Percentiles rank a stretch among this genome's conserved stretches.
phyloP scores from a whole-genome alignment of 2,797 vertebrate species.

The Chelonia mydas region DNA sequence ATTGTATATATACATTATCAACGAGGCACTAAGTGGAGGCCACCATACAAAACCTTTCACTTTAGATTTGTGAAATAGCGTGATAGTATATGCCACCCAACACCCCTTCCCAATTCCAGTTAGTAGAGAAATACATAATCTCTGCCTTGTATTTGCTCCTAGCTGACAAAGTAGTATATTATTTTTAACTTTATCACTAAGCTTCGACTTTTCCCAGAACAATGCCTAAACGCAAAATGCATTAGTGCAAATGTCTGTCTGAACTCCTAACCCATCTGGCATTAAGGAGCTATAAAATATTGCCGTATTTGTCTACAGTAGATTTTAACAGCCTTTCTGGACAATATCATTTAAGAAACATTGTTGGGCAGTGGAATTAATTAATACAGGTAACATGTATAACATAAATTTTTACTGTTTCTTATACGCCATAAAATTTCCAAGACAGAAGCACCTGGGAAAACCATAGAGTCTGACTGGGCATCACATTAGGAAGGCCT shows the following conservation, averaged over 20 bases:
- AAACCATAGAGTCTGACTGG: constrained; percentile 56
- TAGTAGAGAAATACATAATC: neutral
- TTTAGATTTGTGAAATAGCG: neutral
- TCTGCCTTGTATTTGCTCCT: constrained; percentile 21
- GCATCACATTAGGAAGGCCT: constrained; percentile 68
- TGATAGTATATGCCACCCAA: neutral
- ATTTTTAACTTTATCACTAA: constrained; percentile 51
- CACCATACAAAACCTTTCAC: neutral
- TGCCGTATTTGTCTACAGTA: constrained; percentile 20
- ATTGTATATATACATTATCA: constrained; percentile 51
- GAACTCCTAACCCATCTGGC: constrained; percentile 66
- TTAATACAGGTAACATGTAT: constrained; percentile 68
- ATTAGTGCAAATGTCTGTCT: constrained; percentile 63
- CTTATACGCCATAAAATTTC: constrained; percentile 75
- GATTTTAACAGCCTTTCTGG: constrained; percentile 73
- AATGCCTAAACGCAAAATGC: constrained; percentile 66
- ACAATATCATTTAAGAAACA: constrained; percentile 67
- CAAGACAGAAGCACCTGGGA: constrained; percentile 77
- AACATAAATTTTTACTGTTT: constrained; percentile 74
- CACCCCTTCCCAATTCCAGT: neutral
- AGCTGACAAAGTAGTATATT: constrained; percentile 40
- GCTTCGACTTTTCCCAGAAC: constrained; percentile 55
- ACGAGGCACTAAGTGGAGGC: neutral
- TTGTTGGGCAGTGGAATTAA: constrained; percentile 74
- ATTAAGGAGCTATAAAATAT: constrained; percentile 58